Percentiles rank a stretch among this genome's conserved stretches.
phyloP scores from a whole-genome alignment of 1,140 invertebrate genomes.

The Hydropsyche tenuis region DNA sequence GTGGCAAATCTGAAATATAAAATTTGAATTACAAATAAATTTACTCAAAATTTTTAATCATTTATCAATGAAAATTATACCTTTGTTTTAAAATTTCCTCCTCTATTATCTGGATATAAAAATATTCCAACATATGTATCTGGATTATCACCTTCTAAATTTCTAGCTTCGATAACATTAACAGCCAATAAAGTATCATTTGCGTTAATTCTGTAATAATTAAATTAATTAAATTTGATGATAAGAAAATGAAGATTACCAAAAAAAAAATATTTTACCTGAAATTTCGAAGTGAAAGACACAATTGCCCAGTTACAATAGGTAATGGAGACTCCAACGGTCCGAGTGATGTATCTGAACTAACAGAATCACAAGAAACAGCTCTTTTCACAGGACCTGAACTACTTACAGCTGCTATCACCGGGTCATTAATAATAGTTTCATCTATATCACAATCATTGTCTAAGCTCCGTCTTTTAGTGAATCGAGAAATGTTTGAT shows the following conservation, averaged over 20 bases:
- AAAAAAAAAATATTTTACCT: constrained; percentile 32
- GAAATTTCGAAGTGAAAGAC: constrained; percentile 45
- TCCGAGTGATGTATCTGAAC: constrained; percentile 78
- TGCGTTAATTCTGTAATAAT: constrained; percentile 45
- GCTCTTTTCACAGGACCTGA: constrained; percentile 58
- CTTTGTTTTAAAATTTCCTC: constrained; percentile 48
- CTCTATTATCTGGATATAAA: constrained; percentile 46
- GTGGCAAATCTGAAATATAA: constrained; percentile 51
- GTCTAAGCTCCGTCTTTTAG: constrained; percentile 42
- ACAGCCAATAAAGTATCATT: constrained; percentile 48
- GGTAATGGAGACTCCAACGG: constrained; percentile 46
- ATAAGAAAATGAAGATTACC: not conserved
- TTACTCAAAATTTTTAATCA: not conserved
- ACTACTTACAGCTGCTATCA: not conserved
- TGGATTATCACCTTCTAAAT: constrained; percentile 44
- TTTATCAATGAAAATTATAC: constrained; percentile 16
- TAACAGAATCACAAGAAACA: constrained; percentile 82
- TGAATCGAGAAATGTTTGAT: constrained; percentile 18
- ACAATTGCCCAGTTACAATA: constrained; percentile 46
- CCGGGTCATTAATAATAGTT: not conserved
- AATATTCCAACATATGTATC: constrained; percentile 50
- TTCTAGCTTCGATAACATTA: constrained; percentile 49
- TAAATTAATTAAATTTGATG: not conserved
- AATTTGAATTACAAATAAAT: not conserved
- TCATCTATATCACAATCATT: constrained; percentile 43